Base-by-base conservation (phyloP, 2,113 vertebrate species). In the Cranoglanis bouderius region DNA sequence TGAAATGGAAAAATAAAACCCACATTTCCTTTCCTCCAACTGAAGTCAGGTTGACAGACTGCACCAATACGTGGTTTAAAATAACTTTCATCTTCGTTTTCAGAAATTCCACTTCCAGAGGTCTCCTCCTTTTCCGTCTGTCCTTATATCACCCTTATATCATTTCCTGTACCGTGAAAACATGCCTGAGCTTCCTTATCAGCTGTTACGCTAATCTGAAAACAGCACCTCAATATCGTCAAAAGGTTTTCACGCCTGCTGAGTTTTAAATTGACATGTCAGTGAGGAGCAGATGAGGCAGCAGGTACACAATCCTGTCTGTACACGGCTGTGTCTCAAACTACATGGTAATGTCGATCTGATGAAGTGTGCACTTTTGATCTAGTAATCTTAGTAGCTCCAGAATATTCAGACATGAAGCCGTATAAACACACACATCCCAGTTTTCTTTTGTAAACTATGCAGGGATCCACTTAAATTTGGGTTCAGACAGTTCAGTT, bases 1-100 rank as follows among this genome's bases (percentile, higher is more conserved):
- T 86, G 65, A 90, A 85, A 65, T 53, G 63, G 72, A 82, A 82
- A 85, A 85, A 70, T 84, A 57, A 46, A 57, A 13, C 29, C 14
- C 26, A 49, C 38, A 18, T 67, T 86, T 72, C 70, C 49, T 80
- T 40, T 32, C 12, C 78, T 13, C 51, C 18, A 38, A 16, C n/a
- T 24, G 38, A 53, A 57, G 59, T 70, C 59, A 46, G 21, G 38
- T 74, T n/a, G 38, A 29, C 51, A 86, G 55, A 63, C 19, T 14
- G 18, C 75, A 88, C 59, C 49, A 88, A 6, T 32, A 51, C 32
- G 12, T 65, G 80, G 24, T 82, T 59, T 35, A 77, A 4, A 80
- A 12, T 38, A 16, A 83, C 21, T 21, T 86, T 89, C 78, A 0
- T 82, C 21, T 88, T 75, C 29, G 19, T 53, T 57, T 57, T 57